phyloP scores from a whole-genome alignment of 1,140 invertebrate genomes.

The Sipha flava region DNA sequence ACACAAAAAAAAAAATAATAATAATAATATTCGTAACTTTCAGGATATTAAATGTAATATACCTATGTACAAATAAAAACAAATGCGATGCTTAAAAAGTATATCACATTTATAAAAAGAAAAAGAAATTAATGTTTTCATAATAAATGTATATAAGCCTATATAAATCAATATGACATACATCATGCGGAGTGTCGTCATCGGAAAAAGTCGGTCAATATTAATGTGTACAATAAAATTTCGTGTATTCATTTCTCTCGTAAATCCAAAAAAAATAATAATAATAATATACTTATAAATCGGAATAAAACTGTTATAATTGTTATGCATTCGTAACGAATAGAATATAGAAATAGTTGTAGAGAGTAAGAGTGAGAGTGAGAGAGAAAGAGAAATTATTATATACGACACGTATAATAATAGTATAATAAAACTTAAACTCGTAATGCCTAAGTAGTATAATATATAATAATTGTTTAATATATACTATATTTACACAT shows the following conservation, averaged over 20 bases:
- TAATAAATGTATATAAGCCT: neutral
- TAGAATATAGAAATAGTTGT: neutral
- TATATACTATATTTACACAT: neutral
- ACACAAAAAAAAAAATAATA: neutral
- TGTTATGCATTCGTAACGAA: too few species aligned
- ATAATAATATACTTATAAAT: too few species aligned
- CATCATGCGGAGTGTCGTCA: neutral
- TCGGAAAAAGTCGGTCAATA: neutral
- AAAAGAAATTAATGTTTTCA: neutral
- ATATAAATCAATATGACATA: neutral
- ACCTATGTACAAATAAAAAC: neutral
- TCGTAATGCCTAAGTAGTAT: neutral
- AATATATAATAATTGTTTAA: neutral
- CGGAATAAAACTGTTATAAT: too few species aligned
- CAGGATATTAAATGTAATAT: neutral
- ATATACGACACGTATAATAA: neutral
- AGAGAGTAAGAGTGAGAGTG: neutral
- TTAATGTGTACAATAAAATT: neutral
- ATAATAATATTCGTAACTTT: neutral
- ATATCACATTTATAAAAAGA: neutral
- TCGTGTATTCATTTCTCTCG: neutral
- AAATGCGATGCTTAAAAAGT: slow-evolving; percentile 1
- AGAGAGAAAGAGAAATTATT: neutral
- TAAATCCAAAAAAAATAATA: neutral
- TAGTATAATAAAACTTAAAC: slow-evolving; percentile 14